Base-by-base conservation (phyloP, 2,113 vertebrate species). In the Indicator maculatus region DNA sequence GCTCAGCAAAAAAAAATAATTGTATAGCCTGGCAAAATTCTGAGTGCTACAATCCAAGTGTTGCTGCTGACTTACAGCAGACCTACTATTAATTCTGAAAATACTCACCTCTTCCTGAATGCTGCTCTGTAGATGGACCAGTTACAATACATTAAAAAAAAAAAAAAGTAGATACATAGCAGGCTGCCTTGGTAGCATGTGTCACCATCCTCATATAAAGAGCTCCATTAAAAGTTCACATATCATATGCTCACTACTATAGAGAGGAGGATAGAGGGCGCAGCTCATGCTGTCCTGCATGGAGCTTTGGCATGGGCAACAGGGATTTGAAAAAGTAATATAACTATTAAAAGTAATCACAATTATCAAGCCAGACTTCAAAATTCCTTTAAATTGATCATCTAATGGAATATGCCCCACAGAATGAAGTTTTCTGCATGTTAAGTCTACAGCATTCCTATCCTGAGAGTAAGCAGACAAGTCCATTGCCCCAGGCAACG, bases 161-260 rank as follows among this genome's bases (percentile, higher is more conserved):
- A 36, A 36, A 36, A 21, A n/a, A 6, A 3, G 31, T 2, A 77
- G 59, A 28, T 44, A 72, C 2, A 2, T 8, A 53, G 27, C 50
- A 55, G 28, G 70, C 24, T 65, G 58, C 30, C 31, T 2, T 5
- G 36, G 50, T 31, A 33, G 24, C 5, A 47, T 11, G 24, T 27
- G 58, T 38, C 33, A n/a, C 30, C 13, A 30, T 39, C 13, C 55
- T 77, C 12, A 38, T 6, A 18, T 12, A 30, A 72, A 66, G 10
- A 66, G 18, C 15, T 76, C 58, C 1, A 3, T 11, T 71, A 11
- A 61, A 33, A 31, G 26, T 79, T 41, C 1, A 1, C 8, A n/a
- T 18, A 18, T 17, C 36, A 27, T 19, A 31, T 0, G 4, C 11
- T 11, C 8, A 3, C n/a, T 50, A 2, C n/a, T 61, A 38, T 5